Conservation (phyloP, 2,113 vertebrate genomes). For the Protomyctophum bolini region DNA sequence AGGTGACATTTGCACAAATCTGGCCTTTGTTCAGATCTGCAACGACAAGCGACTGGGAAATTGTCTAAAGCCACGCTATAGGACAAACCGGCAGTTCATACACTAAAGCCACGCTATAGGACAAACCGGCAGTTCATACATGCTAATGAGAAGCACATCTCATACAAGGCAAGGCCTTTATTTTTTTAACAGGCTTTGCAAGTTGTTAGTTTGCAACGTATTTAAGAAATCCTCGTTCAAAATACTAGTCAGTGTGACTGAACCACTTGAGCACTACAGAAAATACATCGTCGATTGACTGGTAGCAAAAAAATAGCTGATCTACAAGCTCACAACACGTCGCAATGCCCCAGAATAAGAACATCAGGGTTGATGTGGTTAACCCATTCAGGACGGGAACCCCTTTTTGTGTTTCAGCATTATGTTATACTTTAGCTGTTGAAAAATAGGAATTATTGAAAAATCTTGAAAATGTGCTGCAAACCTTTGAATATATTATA, state of each 20-base stretch:
- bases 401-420: too few relatives aligned
- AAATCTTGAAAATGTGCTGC: too few relatives aligned
- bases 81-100: conserved; percentile 54
- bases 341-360: too few relatives aligned
- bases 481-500: too few relatives aligned
- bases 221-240: conserved; percentile 23
- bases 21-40: conserved; percentile 78
- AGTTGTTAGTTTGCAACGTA: not conserved
- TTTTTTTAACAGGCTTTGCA: conserved; percentile 25
- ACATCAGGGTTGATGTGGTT: too few relatives aligned
- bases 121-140: conserved; percentile 64
- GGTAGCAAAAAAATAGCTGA: not conserved
- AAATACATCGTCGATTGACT: too few relatives aligned
- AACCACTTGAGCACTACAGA: too few relatives aligned
- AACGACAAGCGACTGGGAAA: conserved; percentile 70
- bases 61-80: conserved; percentile 56
- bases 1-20: conserved; percentile 82
- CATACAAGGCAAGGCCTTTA: conserved; percentile 16
- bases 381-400: too few relatives aligned
- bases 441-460: too few relatives aligned
- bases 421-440: too few relatives aligned
- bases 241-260: conserved; percentile 11
- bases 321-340: too few relatives aligned
- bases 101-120: too few relatives aligned
- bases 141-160: conserved; percentile 59